A percentile compares a stretch with the other conserved stretches of the same genome.
phyloP scores from a whole-genome alignment of 92 coral and sea anemone species.

The Ricordea florida region DNA sequence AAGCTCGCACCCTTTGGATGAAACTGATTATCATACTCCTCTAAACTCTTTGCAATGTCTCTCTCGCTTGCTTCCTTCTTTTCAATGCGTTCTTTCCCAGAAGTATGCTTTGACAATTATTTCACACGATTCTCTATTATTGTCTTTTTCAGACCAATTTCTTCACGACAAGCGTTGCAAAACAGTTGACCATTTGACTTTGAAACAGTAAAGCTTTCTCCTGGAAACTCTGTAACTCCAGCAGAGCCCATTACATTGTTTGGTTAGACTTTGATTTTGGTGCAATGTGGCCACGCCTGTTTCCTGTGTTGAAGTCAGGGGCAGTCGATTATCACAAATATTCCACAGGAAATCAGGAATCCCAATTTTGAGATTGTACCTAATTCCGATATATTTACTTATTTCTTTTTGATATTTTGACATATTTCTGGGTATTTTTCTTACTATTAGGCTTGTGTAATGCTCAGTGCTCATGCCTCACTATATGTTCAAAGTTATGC shows the following conservation, averaged over 20 bases:
- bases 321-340: too few relatives aligned
- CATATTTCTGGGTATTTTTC: too few relatives aligned
- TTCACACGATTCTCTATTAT: constrained; percentile 53
- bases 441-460: too few relatives aligned
- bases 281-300: constrained; percentile 6
- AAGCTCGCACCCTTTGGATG: constrained; percentile 52
- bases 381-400: too few relatives aligned
- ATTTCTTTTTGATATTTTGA: too few relatives aligned
- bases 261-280: constrained; percentile 31
- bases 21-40: constrained; percentile 49
- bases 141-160: constrained; percentile 54
- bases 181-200: constrained; percentile 49
- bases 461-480: too few relatives aligned
- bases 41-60: constrained; percentile 54
- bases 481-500: too few relatives aligned
- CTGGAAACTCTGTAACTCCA: constrained; percentile 53
- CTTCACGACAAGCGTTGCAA: constrained; percentile 48
- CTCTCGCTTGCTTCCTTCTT: constrained; percentile 53
- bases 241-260: constrained; percentile 36
- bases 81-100: constrained; percentile 50
- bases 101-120: constrained; percentile 57
- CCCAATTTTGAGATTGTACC: too few relatives aligned
- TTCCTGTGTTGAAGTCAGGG: too few relatives aligned
- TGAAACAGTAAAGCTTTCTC: constrained; percentile 48
- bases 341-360: too few relatives aligned